Base-by-base conservation (phyloP, 2,888 invertebrate genomes). In the Archaeoteleia sp. region DNA sequence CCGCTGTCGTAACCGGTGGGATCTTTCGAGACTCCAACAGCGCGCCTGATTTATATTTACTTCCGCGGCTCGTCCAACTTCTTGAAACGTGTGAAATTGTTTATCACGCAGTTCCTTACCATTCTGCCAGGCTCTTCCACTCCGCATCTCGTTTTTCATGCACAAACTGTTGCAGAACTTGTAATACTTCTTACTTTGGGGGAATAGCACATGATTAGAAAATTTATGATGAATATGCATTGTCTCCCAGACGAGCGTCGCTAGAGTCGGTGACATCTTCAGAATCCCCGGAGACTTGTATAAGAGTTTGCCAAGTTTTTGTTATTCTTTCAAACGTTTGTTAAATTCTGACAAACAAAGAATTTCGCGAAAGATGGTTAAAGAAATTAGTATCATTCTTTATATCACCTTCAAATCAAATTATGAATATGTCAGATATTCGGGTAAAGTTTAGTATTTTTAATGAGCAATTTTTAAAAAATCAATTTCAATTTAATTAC, bases 31-130 rank as follows among this genome's bases (percentile, higher is more conserved):
- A 65, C 57, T 57, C 57, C 57, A 65, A 58, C 65, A 42, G 58
- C 53, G 65, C 65, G 65, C 66, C 61, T 67, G 67, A 62, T 61
- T 67, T 67, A 67, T 67, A 67, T 62, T 62, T 67, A 62, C 67
- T 67, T 62, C 53, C 67, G 58, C 58, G 60, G 42, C 55, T 67
- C 67, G 67, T 67, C 57, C 62, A 67, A 62, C 67, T 67, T 62
- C 58, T 53, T 37, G 46, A 60, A 68, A 63, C 39, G 58, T 63
- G 63, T 54, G 63, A 68, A 68, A 68, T 68, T 68, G 68, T 63
- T 68, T 57, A 68, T 68, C 54, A 49, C 63, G 40, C 48, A 27
- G 57, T 30, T 15, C 35, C 57, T 43, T 37, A 34, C 40, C 29
- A 43, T 48, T 51, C 39, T 8, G 30, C 14, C 20, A 25, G 34